phyloP scores from a whole-genome alignment of 1,140 invertebrate genomes.

The Cydia fagiglandana region DNA sequence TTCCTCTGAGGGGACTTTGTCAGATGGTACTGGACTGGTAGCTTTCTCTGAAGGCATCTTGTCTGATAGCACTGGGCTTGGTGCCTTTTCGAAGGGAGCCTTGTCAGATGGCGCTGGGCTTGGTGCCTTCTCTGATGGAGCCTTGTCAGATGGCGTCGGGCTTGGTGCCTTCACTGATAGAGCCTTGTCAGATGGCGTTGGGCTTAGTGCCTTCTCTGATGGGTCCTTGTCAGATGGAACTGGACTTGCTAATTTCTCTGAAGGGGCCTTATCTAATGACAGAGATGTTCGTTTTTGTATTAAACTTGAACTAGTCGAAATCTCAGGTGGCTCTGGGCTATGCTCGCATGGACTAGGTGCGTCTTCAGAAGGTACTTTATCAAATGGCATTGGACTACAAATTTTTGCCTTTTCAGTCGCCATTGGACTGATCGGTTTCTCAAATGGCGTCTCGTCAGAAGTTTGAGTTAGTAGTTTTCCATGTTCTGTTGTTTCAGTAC shows the following conservation, averaged over 20 bases:
- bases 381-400: not conserved
- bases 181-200: not conserved
- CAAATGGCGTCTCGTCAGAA: not conserved
- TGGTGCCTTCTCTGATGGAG: not conserved
- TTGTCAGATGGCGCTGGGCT: not conserved
- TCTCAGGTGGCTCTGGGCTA: not conserved
- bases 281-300: not conserved
- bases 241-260: not conserved
- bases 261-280: constrained; percentile 22
- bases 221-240: not conserved
- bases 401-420: constrained; percentile 11
- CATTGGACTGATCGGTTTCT: not conserved
- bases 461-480: not conserved
- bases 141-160: not conserved
- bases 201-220: not conserved
- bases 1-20: not conserved
- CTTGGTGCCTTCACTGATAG: not conserved
- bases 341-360: not conserved
- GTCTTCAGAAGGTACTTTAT: constrained; percentile 7
- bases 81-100: not conserved
- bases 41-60: not conserved
- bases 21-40: not conserved
- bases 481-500: not conserved
- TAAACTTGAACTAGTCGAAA: not conserved
- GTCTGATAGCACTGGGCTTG: not conserved